These are phyloP conservation scores for Cremastobaeus sp. DNA, from an alignment of 2,888 invertebrate genomes.

Conservation along the genomic window DNA sequence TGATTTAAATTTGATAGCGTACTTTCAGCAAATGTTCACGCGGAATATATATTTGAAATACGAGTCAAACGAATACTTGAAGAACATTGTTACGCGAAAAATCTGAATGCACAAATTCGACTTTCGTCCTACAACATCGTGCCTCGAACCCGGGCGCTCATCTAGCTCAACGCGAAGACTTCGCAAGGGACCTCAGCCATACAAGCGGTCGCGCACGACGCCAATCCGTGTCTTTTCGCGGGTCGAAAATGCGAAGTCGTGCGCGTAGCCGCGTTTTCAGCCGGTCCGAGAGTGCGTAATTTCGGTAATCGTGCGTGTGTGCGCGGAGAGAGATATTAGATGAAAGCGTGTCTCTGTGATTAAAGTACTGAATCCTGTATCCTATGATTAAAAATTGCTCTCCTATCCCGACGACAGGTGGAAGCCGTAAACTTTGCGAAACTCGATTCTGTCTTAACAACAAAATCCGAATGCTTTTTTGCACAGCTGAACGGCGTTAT, in stretches of 20 bases:
- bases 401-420: slow-evolving; percentile 63
- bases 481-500: too few relatives aligned
- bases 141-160: slow-evolving; percentile 52
- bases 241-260: slow-evolving; percentile 61
- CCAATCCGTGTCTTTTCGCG: slow-evolving; percentile 62
- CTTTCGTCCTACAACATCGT: slow-evolving; percentile 48
- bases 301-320: slow-evolving; percentile 40
- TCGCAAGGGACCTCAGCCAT: slow-evolving; percentile 59
- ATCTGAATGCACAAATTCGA: slow-evolving; percentile 21
- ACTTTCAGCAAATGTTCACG: slow-evolving; percentile 9
- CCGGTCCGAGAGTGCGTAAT: slow-evolving; percentile 46
- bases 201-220: slow-evolving; percentile 53
- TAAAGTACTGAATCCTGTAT: slow-evolving; percentile 64
- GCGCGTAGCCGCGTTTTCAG: slow-evolving; percentile 39
- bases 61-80: background rate
- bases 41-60: slow-evolving; percentile 15
- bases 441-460: slow-evolving; percentile 35
- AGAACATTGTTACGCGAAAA: slow-evolving; percentile 4
- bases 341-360: slow-evolving; percentile 63
- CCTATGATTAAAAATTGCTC: slow-evolving; percentile 64
- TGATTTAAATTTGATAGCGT: slow-evolving; percentile 9
- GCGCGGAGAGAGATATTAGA: slow-evolving; percentile 43
- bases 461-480: slow-evolving; percentile 26
- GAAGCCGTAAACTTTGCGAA: slow-evolving; percentile 55
- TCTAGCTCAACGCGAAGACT: slow-evolving; percentile 57